Conservation (phyloP, 2,888 invertebrate species). For the Spodoptera exigua region DNA sequence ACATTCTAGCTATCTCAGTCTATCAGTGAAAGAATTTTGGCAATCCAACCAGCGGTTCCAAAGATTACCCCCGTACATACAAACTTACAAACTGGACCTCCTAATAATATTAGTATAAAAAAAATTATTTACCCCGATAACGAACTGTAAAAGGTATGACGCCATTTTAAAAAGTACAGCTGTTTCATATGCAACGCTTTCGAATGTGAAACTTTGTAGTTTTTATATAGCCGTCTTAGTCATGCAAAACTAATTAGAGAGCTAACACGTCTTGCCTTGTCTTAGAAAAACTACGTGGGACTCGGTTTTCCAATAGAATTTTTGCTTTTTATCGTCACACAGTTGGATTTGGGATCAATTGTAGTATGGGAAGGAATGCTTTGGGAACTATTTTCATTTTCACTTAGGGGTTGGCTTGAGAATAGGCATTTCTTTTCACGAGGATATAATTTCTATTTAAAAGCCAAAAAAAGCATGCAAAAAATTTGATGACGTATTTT, state of each 20-base stretch:
- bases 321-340: constrained; percentile 47
- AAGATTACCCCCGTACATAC: too few relatives aligned
- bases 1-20: too few relatives aligned
- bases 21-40: too few relatives aligned
- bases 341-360: constrained; percentile 34
- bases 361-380: constrained; percentile 27
- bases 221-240: constrained; percentile 72
- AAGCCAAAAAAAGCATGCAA: too few relatives aligned
- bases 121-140: too few relatives aligned
- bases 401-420: not conserved
- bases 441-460: too few relatives aligned
- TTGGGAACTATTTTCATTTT: constrained; percentile 26
- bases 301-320: constrained; percentile 57
- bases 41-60: too few relatives aligned
- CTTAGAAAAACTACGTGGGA: constrained; percentile 65
- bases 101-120: too few relatives aligned
- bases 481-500: too few relatives aligned
- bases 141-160: too few relatives aligned
- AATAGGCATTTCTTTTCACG: too few relatives aligned
- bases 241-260: constrained; percentile 84
- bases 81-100: too few relatives aligned
- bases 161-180: constrained; percentile 19
- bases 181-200: constrained; percentile 71
- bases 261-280: constrained; percentile 38
- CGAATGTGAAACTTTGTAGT: constrained; percentile 76